Conservation (phyloP, 2,113 vertebrate species). For the Calyptommatus sinebrachiatus region DNA sequence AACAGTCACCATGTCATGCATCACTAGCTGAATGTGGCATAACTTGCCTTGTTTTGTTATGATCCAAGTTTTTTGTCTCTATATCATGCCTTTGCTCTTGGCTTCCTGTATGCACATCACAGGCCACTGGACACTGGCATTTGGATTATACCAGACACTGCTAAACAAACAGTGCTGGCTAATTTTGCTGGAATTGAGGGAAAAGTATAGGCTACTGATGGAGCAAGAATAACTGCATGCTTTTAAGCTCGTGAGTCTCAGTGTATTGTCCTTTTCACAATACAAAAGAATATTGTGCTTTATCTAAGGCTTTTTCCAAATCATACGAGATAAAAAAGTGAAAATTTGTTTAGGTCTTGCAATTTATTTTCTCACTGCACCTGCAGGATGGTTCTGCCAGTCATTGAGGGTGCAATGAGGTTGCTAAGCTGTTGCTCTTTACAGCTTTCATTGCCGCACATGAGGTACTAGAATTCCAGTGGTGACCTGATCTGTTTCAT, state of each 20-base stretch:
- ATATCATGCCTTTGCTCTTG: slow-evolving; percentile 12
- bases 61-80: slow-evolving; percentile 14
- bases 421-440: too few species aligned
- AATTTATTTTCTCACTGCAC: too few species aligned
- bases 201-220: neutral
- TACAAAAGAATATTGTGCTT: neutral
- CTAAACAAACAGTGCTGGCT: slow-evolving; percentile 1
- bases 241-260: neutral
- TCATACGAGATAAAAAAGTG: too few species aligned
- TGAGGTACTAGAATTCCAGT: too few species aligned
- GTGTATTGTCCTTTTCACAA: slow-evolving; percentile 7
- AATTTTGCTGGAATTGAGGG: slow-evolving; percentile 1
- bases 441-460: too few species aligned
- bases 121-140: slow-evolving; percentile 9
- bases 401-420: too few species aligned
- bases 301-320: neutral
- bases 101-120: slow-evolving; percentile 14
- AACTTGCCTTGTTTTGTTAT: slow-evolving; percentile 25
- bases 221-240: slow-evolving; percentile 16
- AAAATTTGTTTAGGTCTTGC: too few species aligned
- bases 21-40: slow-evolving; percentile 13
- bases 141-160: slow-evolving; percentile 34
- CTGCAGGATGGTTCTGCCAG: too few species aligned
- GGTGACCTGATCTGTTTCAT: too few species aligned
- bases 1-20: slow-evolving; percentile 22